These are phyloP conservation scores for Sarcophaga bullata DNA, from an alignment of 1,140 invertebrate species.

Conservation along the genomic window DNA sequence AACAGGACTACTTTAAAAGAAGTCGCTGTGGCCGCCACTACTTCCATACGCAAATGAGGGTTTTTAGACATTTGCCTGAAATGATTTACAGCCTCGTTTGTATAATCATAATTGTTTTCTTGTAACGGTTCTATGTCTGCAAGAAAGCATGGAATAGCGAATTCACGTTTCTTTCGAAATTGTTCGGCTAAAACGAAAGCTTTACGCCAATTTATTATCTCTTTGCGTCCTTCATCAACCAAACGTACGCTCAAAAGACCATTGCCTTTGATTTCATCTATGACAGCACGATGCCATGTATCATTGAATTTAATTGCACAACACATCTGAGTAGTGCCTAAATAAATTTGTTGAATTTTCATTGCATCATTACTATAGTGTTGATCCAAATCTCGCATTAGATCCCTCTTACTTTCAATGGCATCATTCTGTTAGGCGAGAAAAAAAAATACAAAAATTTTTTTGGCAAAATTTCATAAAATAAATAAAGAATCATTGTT, in stretches of 20 bases:
- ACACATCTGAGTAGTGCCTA: constrained; percentile 47
- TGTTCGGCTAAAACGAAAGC: constrained; percentile 47
- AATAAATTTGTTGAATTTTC: constrained; percentile 49
- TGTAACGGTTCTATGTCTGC: constrained; percentile 57
- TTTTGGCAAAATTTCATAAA: neutral
- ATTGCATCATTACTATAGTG: neutral
- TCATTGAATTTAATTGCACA: constrained; percentile 49
- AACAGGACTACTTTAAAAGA: constrained; percentile 47
- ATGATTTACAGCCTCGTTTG: constrained; percentile 43
- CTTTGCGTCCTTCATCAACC: constrained; percentile 52
- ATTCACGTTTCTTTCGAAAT: constrained; percentile 47
- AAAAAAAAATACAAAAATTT: too few species aligned
- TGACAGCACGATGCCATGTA: constrained; percentile 53
- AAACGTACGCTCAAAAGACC: constrained; percentile 52
- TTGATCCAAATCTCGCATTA: constrained; percentile 15
- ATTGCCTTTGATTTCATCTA: constrained; percentile 46
- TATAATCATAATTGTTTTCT: constrained; percentile 52
- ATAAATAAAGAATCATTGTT: neutral
- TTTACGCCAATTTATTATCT: constrained; percentile 50
- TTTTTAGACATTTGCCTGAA: constrained; percentile 54
- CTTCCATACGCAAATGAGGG: constrained; percentile 51
- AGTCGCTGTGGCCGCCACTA: constrained; percentile 41
- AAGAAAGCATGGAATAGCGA: constrained; percentile 51
- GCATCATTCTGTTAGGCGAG: constrained; percentile 14
- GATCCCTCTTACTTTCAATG: neutral